Conservation (phyloP, 2,797 vertebrate genomes). For the Esox masquinongy region DNA sequence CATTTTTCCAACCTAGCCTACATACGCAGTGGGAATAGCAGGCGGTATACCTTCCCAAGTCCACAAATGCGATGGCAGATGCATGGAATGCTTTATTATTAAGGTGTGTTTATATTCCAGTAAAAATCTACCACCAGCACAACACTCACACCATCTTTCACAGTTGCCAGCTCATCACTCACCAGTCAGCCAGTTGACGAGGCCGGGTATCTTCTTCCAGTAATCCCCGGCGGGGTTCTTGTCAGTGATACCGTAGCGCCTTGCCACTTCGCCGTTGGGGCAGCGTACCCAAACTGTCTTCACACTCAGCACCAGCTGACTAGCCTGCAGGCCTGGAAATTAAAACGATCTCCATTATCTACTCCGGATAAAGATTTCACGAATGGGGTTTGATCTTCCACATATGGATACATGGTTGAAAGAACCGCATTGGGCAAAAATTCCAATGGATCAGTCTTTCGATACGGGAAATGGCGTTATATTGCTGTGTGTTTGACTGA, state of each 20-base stretch:
- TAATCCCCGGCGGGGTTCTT: slow-evolving; percentile 94
- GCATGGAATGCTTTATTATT: too few species aligned
- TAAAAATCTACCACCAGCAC: too few species aligned
- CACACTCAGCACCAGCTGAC: slow-evolving; percentile 85
- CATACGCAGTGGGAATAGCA: too few species aligned
- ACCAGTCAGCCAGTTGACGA: slow-evolving; percentile 84
- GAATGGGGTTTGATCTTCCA: background rate
- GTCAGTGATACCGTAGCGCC: slow-evolving; percentile 88
- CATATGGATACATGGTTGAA: background rate
- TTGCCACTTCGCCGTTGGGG: slow-evolving; percentile 87
- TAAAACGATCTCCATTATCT: background rate
- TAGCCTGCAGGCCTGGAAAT: slow-evolving; percentile 83
- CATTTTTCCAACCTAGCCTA: too few species aligned
- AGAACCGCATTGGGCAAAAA: background rate
- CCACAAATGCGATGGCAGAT: too few species aligned
- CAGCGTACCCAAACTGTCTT: slow-evolving; percentile 92
- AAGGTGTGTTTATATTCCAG: too few species aligned
- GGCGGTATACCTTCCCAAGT: too few species aligned
- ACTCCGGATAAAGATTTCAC: background rate
- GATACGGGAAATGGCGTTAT: background rate
- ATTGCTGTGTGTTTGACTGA: background rate
- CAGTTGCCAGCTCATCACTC: slow-evolving; percentile 36
- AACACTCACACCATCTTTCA: background rate
- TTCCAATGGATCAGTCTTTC: background rate
- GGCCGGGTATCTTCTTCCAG: slow-evolving; percentile 96